Evolutionary conservation across 2,113 vertebrate species (phyloP).

Genomic region (Oreochromis niloticus): DNA sequence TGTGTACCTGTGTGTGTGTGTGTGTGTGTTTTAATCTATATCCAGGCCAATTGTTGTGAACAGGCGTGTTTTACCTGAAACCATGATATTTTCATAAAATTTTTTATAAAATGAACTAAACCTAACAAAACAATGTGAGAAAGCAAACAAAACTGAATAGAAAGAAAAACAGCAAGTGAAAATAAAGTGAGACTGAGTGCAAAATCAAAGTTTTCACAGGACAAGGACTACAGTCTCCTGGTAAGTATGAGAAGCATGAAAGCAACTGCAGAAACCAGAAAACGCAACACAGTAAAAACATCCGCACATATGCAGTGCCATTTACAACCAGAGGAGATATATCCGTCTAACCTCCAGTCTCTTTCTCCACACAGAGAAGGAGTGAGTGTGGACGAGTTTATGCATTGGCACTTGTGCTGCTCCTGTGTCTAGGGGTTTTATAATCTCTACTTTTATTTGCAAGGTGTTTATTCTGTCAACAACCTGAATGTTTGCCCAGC

Average conservation of each 20-base stretch:
- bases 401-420: constrained; percentile 11
- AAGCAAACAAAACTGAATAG: not conserved
- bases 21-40: not conserved
- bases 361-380: not conserved
- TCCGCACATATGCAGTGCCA: not conserved
- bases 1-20: not conserved
- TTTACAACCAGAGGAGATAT: not conserved
- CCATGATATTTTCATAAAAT: not conserved
- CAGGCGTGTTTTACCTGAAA: not conserved
- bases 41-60: not conserved
- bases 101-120: not conserved
- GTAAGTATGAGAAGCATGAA: not conserved
- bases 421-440: constrained; percentile 27
- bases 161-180: not conserved
- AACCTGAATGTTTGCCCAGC: constrained; percentile 71
- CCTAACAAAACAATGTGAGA: not conserved
- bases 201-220: not conserved
- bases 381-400: not conserved
- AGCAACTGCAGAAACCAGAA: not conserved
- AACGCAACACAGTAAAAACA: not conserved
- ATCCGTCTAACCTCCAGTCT: not conserved
- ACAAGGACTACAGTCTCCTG: not conserved
- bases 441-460: constrained; percentile 60
- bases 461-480: constrained; percentile 71
- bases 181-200: not conserved